Evolutionary conservation across 2,113 vertebrate species (phyloP), one percentile per base, ranked within the genome.

Genomic region (Pristiophorus japonicus): DNA sequence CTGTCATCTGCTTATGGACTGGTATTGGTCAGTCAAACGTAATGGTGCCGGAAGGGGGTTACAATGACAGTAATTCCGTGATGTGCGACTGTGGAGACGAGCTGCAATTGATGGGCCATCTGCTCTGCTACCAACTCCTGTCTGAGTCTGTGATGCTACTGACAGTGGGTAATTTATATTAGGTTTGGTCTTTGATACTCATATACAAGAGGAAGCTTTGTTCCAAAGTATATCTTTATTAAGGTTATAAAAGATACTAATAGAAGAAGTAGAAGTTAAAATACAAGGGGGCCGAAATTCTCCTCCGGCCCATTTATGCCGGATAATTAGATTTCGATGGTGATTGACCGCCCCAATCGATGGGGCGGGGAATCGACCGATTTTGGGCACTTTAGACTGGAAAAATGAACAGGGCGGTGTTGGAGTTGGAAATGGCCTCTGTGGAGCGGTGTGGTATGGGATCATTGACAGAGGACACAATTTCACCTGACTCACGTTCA

Each of bases 31-130:
- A 92, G 38, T 65, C 88, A 63, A 22, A 92, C 20, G 59, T 20
- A 92, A 63, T 65, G 88, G 20, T 92, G 59, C 87, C 30, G 4
- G 87, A 59, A 91, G 30, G 55, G 55, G 51, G 30, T 62, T n/a
- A 20, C 18, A 92, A 92, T 92, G 88, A 65, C 88, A 92, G 16
- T 92, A 62, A 92, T 38, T 22, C 88, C 20, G 16, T 42, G 88
- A 92, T 63, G 88, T 92, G 59, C 62, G 59, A 92, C 88, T 92
- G 62, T 22, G 59, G 34, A 38, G 88, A 92, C 65, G 59, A 65
- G 88, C 88, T 92, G 59, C 62, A 92, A 92, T 65, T 92, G 88
- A 92, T 42, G 88, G 62, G 42, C 88, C 88, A 92, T 92, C 88
- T 92, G 88, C 34, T 92, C 59, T 92, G 59, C 88, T 38, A n/a